Evolutionary conservation across 2,888 invertebrate species (phyloP).

Genomic region (Campopleginae sp.): DNA sequence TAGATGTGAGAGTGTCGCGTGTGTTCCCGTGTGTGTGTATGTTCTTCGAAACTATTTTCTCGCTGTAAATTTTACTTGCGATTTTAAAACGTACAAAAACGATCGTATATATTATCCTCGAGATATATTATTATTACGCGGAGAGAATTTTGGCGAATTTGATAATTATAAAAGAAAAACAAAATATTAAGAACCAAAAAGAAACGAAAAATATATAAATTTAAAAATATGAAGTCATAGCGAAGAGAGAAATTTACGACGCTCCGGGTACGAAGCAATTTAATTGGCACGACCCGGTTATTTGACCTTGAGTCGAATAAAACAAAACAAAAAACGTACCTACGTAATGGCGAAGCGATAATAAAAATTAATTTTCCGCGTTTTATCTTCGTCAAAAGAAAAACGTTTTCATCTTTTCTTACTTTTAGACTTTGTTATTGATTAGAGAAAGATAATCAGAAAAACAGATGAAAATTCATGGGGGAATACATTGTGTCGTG

Average conservation of each 20-base stretch:
- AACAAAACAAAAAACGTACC: background rate
- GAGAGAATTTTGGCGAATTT: slow-evolving; percentile 35
- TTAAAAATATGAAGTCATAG: background rate
- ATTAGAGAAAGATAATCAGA: slow-evolving; percentile 40
- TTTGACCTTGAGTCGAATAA: slow-evolving; percentile 23
- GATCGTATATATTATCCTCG: slow-evolving; percentile 49
- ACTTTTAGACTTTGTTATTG: slow-evolving; percentile 68
- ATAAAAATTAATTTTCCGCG: slow-evolving; percentile 25
- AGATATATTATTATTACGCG: slow-evolving; percentile 39
- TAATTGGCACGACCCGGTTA: slow-evolving; percentile 9
- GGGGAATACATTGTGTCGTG: slow-evolving; percentile 24
- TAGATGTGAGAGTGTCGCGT: slow-evolving; percentile 56
- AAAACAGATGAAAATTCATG: slow-evolving; percentile 4
- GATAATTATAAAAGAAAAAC: slow-evolving; percentile 10
- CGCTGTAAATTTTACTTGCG: slow-evolving; percentile 55
- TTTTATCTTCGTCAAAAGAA: slow-evolving; percentile 40
- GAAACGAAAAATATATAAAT: background rate
- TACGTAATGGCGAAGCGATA: slow-evolving; percentile 29
- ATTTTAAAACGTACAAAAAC: slow-evolving; percentile 47
- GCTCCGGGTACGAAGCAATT: slow-evolving; percentile 33
- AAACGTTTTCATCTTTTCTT: slow-evolving; percentile 58
- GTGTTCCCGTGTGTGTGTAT: slow-evolving; percentile 49
- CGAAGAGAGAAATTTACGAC: slow-evolving; percentile 26
- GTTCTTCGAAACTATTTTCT: slow-evolving; percentile 53
- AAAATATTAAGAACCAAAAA: background rate